Percentiles rank a stretch among this genome's conserved stretches.
Evolutionary conservation across 1,140 invertebrate genomes (phyloP).

Genomic region (Lordiphosa stackelbergi): DNA sequence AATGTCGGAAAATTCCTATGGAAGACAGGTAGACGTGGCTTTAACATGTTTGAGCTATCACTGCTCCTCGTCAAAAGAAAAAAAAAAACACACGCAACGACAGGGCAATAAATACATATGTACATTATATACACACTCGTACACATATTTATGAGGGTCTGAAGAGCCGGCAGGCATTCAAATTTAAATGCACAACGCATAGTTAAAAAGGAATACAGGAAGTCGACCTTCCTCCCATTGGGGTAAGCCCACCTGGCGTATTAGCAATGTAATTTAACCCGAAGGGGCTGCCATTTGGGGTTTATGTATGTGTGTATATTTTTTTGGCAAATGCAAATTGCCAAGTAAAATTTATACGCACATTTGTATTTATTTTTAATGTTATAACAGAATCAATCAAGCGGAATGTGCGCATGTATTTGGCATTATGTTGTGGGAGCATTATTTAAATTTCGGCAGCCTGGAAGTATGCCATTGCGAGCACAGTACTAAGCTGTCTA

Average conservation of each 20-base stretch:
- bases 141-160: slow-evolving; percentile 11
- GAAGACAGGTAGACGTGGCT: slow-evolving; percentile 23
- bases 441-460: no score
- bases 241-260: slow-evolving; percentile 47
- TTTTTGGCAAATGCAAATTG: slow-evolving; percentile 60
- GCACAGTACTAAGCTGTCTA: neutral
- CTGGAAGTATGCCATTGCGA: no score
- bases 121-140: slow-evolving; percentile 10
- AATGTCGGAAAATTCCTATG: slow-evolving; percentile 20
- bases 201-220: slow-evolving; percentile 38
- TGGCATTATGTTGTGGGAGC: no score
- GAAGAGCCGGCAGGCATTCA: slow-evolving; percentile 55
- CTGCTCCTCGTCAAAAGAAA: no score
- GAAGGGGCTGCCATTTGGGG: slow-evolving; percentile 13
- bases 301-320: slow-evolving; percentile 25
- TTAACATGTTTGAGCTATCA: slow-evolving; percentile 4
- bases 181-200: slow-evolving; percentile 71
- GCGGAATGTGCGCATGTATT: slow-evolving; percentile 20
- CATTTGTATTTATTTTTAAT: slow-evolving; percentile 71
- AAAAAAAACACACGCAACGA: slow-evolving; percentile 5
- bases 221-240: slow-evolving; percentile 19
- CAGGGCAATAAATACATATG: slow-evolving; percentile 38
- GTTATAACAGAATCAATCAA: slow-evolving; percentile 67
- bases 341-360: slow-evolving; percentile 56
- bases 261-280: slow-evolving; percentile 65